phyloP scores from a whole-genome alignment of 2,797 vertebrate genomes.

The Hafferia zeledoni region DNA sequence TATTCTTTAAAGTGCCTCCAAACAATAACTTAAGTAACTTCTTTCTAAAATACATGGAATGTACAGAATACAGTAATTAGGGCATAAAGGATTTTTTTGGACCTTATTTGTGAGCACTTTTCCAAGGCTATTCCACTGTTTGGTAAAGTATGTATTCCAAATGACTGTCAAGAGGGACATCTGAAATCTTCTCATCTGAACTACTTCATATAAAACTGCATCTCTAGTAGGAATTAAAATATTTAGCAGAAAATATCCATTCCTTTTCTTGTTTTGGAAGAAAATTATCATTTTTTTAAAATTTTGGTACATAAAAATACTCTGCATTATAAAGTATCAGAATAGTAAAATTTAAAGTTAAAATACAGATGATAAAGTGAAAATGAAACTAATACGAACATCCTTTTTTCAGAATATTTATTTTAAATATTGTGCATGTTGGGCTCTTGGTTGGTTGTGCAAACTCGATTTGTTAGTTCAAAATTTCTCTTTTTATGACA shows the following conservation, averaged over 20 bases:
- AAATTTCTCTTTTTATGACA: neutral
- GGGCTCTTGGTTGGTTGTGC: neutral
- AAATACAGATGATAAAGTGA: neutral
- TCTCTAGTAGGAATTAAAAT: neutral
- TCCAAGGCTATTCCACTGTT: neutral
- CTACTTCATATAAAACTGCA: neutral
- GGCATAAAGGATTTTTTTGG: neutral
- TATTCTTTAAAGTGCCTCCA: neutral
- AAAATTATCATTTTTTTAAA: neutral
- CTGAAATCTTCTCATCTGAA: neutral
- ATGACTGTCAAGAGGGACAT: neutral
- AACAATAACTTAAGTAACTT: neutral
- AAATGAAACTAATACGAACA: neutral
- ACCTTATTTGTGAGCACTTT: neutral
- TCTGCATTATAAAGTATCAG: neutral
- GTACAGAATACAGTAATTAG: neutral
- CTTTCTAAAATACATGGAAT: neutral
- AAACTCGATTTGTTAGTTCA: neutral
- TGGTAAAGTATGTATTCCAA: neutral
- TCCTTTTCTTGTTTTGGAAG: neutral
- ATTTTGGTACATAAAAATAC: neutral
- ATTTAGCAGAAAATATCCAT: neutral
- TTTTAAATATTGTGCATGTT: neutral
- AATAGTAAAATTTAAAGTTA: neutral
- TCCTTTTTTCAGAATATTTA: neutral